phyloP scores from a whole-genome alignment of 2,797 vertebrate species.

The Alcedo atthis region DNA sequence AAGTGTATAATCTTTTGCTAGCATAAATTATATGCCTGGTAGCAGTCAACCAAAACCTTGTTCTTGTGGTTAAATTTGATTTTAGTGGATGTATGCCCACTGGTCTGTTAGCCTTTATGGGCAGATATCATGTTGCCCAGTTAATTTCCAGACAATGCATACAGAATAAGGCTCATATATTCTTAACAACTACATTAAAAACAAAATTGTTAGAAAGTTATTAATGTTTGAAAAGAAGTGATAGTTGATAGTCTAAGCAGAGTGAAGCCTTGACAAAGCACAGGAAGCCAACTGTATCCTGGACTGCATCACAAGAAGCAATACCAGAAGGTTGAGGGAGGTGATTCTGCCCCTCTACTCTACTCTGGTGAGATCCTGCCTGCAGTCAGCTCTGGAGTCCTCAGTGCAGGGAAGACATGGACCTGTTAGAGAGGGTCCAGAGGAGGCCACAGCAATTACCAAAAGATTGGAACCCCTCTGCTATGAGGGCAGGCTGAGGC shows the following conservation, averaged over 20 bases:
- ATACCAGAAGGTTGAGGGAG: fast-evolving
- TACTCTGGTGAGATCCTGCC: not conserved
- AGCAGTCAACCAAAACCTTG: not conserved
- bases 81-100: not conserved
- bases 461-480: fast-evolving
- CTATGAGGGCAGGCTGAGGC: not conserved
- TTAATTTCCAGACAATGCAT: not conserved
- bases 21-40: not conserved
- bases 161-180: not conserved
- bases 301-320: fast-evolving
- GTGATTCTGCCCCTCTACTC: not conserved
- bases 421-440: fast-evolving
- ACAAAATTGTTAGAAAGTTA: not conserved
- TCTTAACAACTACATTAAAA: not conserved
- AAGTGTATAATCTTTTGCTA: not conserved
- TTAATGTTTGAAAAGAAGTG: not conserved
- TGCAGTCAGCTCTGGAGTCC: not conserved
- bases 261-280: not conserved
- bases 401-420: not conserved
- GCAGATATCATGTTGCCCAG: not conserved
- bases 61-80: not conserved
- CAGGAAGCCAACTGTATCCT: fast-evolving
- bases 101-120: not conserved
- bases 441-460: not conserved
- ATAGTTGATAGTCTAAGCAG: not conserved